These are phyloP conservation scores for Entosphenus tridentatus DNA, from an alignment of 2,113 vertebrate species.

Conservation along the genomic window DNA sequence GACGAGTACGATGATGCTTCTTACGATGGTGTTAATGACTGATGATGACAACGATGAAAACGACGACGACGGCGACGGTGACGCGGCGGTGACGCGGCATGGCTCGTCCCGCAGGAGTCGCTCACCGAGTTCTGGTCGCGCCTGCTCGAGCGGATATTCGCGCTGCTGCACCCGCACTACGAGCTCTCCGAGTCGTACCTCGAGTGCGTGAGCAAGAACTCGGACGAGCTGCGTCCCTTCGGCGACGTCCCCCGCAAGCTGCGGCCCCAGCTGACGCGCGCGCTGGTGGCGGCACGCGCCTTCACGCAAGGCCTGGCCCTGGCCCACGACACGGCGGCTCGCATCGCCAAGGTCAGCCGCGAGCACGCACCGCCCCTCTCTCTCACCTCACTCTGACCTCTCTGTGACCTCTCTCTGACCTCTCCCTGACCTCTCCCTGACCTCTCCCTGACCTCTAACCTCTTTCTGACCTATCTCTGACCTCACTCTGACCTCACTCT, in stretches of 20 bases:
- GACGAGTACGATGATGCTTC: too few relatives aligned
- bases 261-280: conserved; percentile 61
- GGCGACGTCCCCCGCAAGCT: conserved; percentile 81
- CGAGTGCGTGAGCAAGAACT: conserved; percentile 77
- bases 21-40: too few relatives aligned
- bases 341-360: conserved; percentile 75
- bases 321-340: conserved; percentile 72
- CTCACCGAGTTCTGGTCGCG: conserved; percentile 81
- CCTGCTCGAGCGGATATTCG: conserved; percentile 85
- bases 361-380: neutral
- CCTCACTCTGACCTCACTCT: too few relatives aligned
- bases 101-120: conserved; percentile 44
- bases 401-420: neutral
- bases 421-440: neutral
- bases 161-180: conserved; percentile 73
- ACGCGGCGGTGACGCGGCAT: too few relatives aligned
- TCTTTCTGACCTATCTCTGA: too few relatives aligned
- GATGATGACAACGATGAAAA: too few relatives aligned
- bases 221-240: conserved; percentile 76
- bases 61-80: too few relatives aligned
- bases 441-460: neutral
- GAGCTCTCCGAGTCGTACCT: conserved; percentile 70
- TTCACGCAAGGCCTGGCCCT: conserved; percentile 87
- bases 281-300: conserved; percentile 70
- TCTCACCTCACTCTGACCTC: neutral